Evolutionary conservation across 2,888 invertebrate species (phyloP), one percentile per base, ranked within the genome.

Genomic region (Linnaemya tessellans): DNA sequence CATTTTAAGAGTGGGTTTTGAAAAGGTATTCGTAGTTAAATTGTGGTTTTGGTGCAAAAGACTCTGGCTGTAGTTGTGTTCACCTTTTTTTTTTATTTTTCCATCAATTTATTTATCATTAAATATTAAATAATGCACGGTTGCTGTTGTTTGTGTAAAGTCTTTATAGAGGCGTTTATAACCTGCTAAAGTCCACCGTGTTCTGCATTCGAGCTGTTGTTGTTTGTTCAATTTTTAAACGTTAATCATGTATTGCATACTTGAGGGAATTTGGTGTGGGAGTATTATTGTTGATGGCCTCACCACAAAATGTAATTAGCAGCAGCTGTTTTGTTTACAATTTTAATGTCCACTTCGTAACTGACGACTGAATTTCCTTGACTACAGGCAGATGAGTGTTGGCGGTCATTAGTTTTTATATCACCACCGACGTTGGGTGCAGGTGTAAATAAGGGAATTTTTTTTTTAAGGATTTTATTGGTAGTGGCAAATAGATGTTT

Each of bases 301-400:
- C 20, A 82, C 79, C 85, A 62, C 85, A 85, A 85, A 82, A 82
- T 82, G 82, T 85, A 82, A 85, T 85, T 85, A 82, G 85, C 65
- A 85, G 75, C 85, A 85, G 81, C 85, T 82, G 82, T 71, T 82
- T 77, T 58, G 43, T 77, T 58, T 35, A 77, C 46, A 71, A 68
- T 71, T 46, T 67, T 64, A 49, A 71, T 82, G 64, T 70, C 22
- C 70, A 70, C 64, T 64, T 64, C n/a, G 38, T 56, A 30, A 54
- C 60, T 54, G 62, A 71, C 8, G 11, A 10, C 3, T 54, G 30
- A 38, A 49, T 64, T 54, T 54, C 54, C 54, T 43, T 18, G 0
- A 64, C 46, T 65, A 51, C 20, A 20, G 7, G 20, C 9, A 51
- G 0, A 49, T 20, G 8, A 51, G 41, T 38, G n/a, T 49, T 15